Evolutionary conservation across 64 coral and sea anemone species (phyloP).

Genomic region (Anthopleura sola): DNA sequence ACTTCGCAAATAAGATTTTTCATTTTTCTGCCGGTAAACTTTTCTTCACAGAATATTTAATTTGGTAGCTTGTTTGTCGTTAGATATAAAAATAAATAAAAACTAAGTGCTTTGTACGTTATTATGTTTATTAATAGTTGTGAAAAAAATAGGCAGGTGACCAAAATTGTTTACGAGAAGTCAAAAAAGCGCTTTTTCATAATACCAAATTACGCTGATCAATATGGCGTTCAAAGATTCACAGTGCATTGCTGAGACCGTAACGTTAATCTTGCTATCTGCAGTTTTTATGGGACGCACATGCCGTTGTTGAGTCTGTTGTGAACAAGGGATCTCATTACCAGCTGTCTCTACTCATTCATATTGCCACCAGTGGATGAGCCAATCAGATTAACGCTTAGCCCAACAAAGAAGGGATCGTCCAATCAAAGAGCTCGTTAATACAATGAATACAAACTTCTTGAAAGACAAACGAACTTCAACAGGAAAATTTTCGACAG

Average conservation of each 20-base stretch:
- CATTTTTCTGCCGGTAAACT: background rate
- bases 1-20: background rate
- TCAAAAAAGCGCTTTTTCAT: background rate
- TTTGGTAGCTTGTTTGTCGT: background rate
- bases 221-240: background rate
- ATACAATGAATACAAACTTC: background rate
- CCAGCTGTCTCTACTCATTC: background rate
- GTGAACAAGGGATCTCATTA: background rate
- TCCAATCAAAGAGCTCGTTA: background rate
- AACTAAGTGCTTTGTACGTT: background rate
- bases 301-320: conserved; percentile 31
- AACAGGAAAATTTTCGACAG: conserved; percentile 2
- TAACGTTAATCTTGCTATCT: background rate
- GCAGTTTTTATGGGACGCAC: conserved; percentile 20
- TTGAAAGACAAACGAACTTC: background rate
- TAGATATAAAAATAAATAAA: background rate
- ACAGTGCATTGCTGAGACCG: background rate
- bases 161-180: background rate
- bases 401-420: background rate
- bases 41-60: background rate
- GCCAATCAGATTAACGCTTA: conserved; percentile 41
- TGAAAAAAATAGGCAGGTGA: background rate
- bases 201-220: background rate
- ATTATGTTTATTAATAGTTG: background rate
- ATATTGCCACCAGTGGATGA: conserved; percentile 11